Conservation (phyloP, 2,797 vertebrate species). For the Liparis tanakae region DNA sequence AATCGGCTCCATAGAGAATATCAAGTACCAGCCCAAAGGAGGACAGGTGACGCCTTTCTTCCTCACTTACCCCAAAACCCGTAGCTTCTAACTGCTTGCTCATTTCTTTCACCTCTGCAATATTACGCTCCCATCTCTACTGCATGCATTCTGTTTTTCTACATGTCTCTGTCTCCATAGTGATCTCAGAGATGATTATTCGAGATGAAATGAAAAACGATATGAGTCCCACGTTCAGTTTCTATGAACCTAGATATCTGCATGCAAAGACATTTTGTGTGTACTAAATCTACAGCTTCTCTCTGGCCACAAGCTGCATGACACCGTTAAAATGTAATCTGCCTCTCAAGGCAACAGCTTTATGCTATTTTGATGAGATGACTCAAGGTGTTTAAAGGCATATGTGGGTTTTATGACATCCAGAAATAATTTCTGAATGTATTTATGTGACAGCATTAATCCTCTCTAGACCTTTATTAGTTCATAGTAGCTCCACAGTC, state of each 20-base stretch:
- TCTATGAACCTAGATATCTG: not conserved
- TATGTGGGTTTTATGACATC: slow-evolving; percentile 35
- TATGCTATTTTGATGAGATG: slow-evolving; percentile 22
- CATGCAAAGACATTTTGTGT: not conserved
- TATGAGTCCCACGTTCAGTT: not conserved
- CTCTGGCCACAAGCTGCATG: slow-evolving; percentile 13
- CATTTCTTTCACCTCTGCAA: slow-evolving; percentile 16
- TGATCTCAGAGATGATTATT: not conserved
- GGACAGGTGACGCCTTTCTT: slow-evolving; percentile 88
- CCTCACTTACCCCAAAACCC: slow-evolving; percentile 4
- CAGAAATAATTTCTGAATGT: not conserved
- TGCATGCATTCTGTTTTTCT: slow-evolving; percentile 20
- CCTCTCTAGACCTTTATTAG: slow-evolving; percentile 21
- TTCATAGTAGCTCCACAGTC: slow-evolving; percentile 6
- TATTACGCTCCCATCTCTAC: slow-evolving; percentile 2
- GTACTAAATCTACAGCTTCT: slow-evolving; percentile 5
- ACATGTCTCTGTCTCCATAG: not conserved
- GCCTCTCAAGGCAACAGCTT: slow-evolving; percentile 20
- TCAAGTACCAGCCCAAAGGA: slow-evolving; percentile 98
- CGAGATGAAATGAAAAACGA: not conserved
- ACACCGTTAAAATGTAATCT: slow-evolving; percentile 13
- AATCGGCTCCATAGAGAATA: slow-evolving; percentile 97
- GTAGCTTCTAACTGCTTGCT: not conserved
- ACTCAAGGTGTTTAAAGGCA: slow-evolving; percentile 7
- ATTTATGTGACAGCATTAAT: not conserved